phyloP scores from a whole-genome alignment of 2,797 vertebrate genomes.

The Ctenosaura bakeri region DNA sequence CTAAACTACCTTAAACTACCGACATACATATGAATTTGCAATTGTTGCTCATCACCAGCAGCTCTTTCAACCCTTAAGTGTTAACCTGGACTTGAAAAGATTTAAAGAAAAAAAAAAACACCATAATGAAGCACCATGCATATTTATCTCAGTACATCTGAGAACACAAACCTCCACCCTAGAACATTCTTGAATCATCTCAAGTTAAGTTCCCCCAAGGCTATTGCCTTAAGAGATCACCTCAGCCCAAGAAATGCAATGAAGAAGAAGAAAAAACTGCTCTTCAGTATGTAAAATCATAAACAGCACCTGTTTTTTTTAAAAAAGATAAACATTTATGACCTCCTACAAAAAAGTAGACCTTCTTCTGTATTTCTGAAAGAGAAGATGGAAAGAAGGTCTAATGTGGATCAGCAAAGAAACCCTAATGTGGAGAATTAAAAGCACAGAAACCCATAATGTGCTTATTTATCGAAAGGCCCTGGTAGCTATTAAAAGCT shows the following conservation, averaged over 20 bases:
- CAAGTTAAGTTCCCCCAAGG: slow-evolving; percentile 51
- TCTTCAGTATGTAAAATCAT: background rate
- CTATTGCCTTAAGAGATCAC: slow-evolving; percentile 57
- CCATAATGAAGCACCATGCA: slow-evolving; percentile 41
- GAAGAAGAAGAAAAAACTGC: background rate
- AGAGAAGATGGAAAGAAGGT: background rate
- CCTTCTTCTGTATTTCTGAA: slow-evolving; percentile 28
- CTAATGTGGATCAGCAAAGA: slow-evolving; percentile 29
- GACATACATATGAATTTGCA: background rate
- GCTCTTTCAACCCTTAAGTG: background rate
- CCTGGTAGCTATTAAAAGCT: background rate
- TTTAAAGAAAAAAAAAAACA: no score
- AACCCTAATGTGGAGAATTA: slow-evolving; percentile 28
- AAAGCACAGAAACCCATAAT: background rate
- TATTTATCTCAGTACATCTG: slow-evolving; percentile 55
- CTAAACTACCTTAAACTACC: background rate
- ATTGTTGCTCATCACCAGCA: background rate
- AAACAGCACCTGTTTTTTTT: background rate
- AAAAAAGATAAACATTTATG: slow-evolving; percentile 18
- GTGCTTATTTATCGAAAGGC: background rate
- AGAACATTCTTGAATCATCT: slow-evolving; percentile 64
- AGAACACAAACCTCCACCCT: slow-evolving; percentile 66
- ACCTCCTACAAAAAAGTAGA: slow-evolving; percentile 20
- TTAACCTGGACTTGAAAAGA: background rate
- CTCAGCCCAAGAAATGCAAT: slow-evolving; percentile 50